A percentile compares a stretch with the other conserved stretches of the same genome.
phyloP scores from a whole-genome alignment of 2,888 invertebrate species.

The Sminthurides aquaticus region DNA sequence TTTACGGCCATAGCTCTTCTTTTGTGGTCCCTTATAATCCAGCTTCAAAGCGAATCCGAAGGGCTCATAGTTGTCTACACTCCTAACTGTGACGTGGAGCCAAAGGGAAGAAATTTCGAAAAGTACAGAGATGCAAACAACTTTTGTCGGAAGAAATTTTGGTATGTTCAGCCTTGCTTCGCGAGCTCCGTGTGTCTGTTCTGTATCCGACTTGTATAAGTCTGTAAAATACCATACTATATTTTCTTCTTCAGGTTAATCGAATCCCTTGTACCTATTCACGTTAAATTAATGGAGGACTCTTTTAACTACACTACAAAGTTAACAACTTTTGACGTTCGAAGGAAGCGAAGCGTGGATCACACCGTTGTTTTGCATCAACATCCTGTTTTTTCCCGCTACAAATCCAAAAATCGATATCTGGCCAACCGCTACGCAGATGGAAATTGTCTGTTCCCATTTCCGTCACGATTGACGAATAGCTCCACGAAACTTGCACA shows the following conservation, averaged over 20 bases:
- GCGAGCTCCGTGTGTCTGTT: too few relatives aligned
- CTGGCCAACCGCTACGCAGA: too few relatives aligned
- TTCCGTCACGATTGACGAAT: too few relatives aligned
- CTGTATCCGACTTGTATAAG: too few relatives aligned
- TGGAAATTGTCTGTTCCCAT: too few relatives aligned
- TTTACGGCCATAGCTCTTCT: conserved; percentile 10
- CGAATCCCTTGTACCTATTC: not conserved
- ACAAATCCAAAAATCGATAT: too few relatives aligned
- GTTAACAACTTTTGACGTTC: not conserved
- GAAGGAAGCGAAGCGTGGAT: too few relatives aligned
- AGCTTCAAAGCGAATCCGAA: conserved; percentile 4
- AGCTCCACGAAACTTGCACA: too few relatives aligned
- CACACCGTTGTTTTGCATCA: too few relatives aligned
- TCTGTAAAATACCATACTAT: too few relatives aligned
- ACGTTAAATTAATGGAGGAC: not conserved
- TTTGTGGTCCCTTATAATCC: conserved; percentile 18
- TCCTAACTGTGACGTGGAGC: conserved; percentile 6
- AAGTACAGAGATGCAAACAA: not conserved
- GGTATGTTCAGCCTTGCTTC: too few relatives aligned
- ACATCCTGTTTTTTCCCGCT: too few relatives aligned
- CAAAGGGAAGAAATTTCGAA: not conserved
- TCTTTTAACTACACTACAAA: not conserved
- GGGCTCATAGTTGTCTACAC: conserved; percentile 11
- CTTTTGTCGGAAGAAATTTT: conserved; percentile 15
- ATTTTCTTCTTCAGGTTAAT: not conserved